These are phyloP conservation scores for Platycheirus albimanus DNA, from an alignment of 2,888 invertebrate genomes.

Conservation along the genomic window DNA sequence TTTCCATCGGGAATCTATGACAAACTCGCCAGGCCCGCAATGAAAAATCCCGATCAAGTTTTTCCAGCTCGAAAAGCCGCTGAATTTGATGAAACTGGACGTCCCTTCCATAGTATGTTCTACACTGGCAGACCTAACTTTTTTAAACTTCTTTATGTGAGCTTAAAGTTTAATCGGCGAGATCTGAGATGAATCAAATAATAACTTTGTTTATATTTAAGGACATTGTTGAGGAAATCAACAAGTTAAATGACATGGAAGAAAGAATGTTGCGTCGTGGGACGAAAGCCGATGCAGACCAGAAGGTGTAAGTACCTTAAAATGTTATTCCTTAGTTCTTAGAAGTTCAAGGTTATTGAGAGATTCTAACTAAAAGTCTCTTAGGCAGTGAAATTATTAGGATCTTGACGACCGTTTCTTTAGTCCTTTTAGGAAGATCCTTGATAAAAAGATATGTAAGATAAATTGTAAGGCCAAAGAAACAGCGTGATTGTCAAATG, in stretches of 20 bases:
- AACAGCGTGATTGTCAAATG: too few species aligned
- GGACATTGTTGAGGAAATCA: slow-evolving; percentile 88
- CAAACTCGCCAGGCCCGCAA: slow-evolving; percentile 91
- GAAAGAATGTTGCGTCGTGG: slow-evolving; percentile 88
- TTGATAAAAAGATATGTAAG: too few species aligned
- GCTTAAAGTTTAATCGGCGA: slow-evolving; percentile 76
- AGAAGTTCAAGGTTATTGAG: too few species aligned
- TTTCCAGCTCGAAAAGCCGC: slow-evolving; percentile 93
- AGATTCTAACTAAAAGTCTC: too few species aligned
- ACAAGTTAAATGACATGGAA: slow-evolving; percentile 87
- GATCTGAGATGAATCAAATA: not conserved
- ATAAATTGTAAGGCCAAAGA: too few species aligned
- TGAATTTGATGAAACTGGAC: slow-evolving; percentile 94
- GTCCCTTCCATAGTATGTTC: slow-evolving; percentile 95
- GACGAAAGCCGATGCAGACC: slow-evolving; percentile 85
- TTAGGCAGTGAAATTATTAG: too few species aligned
- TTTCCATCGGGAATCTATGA: slow-evolving; percentile 97
- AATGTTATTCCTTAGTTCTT: too few species aligned
- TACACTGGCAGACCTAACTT: slow-evolving; percentile 95
- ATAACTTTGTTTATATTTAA: slow-evolving; percentile 78
- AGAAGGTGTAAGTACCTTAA: slow-evolving; percentile 83
- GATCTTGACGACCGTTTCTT: too few species aligned
- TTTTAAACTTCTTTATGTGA: slow-evolving; percentile 91
- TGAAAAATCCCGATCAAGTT: slow-evolving; percentile 95
- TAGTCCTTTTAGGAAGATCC: too few species aligned